Evolutionary conservation across 2,888 invertebrate genomes (phyloP), one percentile per base, ranked within the genome.

Genomic region (Cheilosia grossa): DNA sequence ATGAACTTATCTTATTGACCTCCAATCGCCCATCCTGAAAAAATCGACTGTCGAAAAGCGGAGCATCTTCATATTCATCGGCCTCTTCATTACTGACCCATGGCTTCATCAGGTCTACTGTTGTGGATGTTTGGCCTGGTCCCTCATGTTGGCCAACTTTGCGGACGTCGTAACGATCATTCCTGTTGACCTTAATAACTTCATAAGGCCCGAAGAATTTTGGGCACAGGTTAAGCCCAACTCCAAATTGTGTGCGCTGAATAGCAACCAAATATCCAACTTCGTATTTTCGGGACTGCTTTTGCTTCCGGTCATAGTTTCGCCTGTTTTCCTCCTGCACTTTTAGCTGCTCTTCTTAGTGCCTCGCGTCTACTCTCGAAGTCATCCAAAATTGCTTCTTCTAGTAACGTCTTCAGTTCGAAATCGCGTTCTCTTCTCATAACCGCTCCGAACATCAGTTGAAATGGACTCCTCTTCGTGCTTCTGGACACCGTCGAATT

Each of bases 321-420:
- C 33, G 70, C 17, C 59, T 44, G 58, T 86, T 86, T 49, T 83
- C 80, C 13, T 79, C 53, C 44, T 83, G 83, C 10, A 80, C 33
- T 44, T 51, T n/a, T 27, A 5, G 77, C 81, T 17, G 53, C 47
- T 33, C 13, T 24, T 47, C 86, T 47, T 24, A 59, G 17, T 13
- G 56, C 40, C 3, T 33, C 21, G 7, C 83, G 63, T 24, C 47
- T 6, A 6, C 17, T 47, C 47, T 47, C 47, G 17, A 27, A 27
- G 27, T 27, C 27, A 5, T 27, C 27, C 27, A 27, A 27, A 30
- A 54, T 54, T 30, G 27, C 54, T 19, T 54, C 30, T 30, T 54
- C 30, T 7, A 54, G 15, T 24, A 51, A 24, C 15, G 51, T 10
- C 7, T 24, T 21, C 51, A 51, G 3, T 27, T 51, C 51, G 17